phyloP scores from a whole-genome alignment of 2,888 invertebrate genomes.

The Eristalis intricaria region DNA sequence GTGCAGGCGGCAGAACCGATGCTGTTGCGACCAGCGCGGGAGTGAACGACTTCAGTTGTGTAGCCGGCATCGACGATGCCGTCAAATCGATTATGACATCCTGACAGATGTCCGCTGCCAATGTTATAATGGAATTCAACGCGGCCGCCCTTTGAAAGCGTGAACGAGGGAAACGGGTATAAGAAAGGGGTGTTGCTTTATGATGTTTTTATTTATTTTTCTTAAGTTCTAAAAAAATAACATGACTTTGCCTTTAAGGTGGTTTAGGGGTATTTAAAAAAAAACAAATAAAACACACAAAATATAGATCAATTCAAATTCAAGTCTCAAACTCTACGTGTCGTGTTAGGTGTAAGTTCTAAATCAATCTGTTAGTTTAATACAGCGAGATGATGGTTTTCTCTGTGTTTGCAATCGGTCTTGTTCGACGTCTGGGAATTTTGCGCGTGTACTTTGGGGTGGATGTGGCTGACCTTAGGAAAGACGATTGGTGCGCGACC shows the following conservation, averaged over 20 bases:
- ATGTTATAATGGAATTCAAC: slow-evolving; percentile 70
- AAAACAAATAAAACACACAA: background rate
- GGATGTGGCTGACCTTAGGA: no score
- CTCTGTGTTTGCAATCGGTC: background rate
- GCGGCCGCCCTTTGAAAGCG: slow-evolving; percentile 66
- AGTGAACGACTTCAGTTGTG: slow-evolving; percentile 80
- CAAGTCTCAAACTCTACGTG: background rate
- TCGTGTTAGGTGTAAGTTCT: background rate
- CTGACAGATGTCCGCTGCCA: slow-evolving; percentile 78
- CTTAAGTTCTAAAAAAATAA: slow-evolving; percentile 6
- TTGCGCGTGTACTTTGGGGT: background rate
- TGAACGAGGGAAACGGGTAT: slow-evolving; percentile 43
- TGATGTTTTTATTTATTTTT: slow-evolving; percentile 3
- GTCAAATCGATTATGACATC: slow-evolving; percentile 83
- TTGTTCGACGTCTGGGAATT: background rate
- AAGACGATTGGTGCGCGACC: no score
- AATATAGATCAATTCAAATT: background rate
- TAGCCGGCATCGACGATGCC: slow-evolving; percentile 82
- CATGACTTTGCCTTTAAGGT: background rate
- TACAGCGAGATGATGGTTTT: background rate
- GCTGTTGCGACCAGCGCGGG: slow-evolving; percentile 34
- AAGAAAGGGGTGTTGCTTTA: slow-evolving; percentile 33
- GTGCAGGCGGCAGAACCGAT: slow-evolving; percentile 47
- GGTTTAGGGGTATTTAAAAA: background rate
- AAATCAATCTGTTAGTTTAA: background rate